Evolutionary conservation across 2,113 vertebrate genomes (phyloP), one percentile per base, ranked within the genome.

Genomic region (Baryphthengus martii): DNA sequence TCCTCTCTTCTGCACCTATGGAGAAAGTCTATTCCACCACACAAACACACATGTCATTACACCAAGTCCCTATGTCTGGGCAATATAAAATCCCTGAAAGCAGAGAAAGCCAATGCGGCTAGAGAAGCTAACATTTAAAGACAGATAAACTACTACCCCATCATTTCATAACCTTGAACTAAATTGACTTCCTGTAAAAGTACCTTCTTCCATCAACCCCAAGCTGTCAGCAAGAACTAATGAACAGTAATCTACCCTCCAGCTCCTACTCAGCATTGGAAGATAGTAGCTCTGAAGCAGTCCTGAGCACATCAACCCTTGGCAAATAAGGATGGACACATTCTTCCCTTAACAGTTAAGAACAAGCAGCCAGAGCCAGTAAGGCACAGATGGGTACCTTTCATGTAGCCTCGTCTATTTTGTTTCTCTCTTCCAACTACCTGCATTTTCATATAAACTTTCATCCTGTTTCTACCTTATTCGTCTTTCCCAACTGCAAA

Each of bases 1-100:
- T 73, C 40, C 55, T 58, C n/a, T 83, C n/a, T 65, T 53, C n/a
- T 37, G 31, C 42, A 80, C 8, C 17, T 45, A 21, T 0, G 13
- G 25, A 68, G 17, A 85, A 85, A 66, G 20, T 17, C 37, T 39
- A 55, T 67, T 71, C 23, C 40, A 65, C 29, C 28, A 49, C 7
- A 62, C 9, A 75, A 78, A 72, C 3, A 58, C 37, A 56, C 0
- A 0, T 6, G 2, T 8, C 17, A 18, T n/a, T 59, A 47, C 17
- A 56, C 10, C 45, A 82, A 93, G 28, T 26, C 45, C 31, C 40
- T 49, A 0, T 10, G 33, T 6, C 26, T 31, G 29, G 14, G 15
- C 17, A 89, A 52, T 25, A 50, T 28, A 67, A 55, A 53, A 17
- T 6, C 6, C 17, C 12, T 65, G 33, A 59, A 68, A 82, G 67